Conservation (phyloP, 1,140 invertebrate genomes). For the Arctopsyche grandis region DNA sequence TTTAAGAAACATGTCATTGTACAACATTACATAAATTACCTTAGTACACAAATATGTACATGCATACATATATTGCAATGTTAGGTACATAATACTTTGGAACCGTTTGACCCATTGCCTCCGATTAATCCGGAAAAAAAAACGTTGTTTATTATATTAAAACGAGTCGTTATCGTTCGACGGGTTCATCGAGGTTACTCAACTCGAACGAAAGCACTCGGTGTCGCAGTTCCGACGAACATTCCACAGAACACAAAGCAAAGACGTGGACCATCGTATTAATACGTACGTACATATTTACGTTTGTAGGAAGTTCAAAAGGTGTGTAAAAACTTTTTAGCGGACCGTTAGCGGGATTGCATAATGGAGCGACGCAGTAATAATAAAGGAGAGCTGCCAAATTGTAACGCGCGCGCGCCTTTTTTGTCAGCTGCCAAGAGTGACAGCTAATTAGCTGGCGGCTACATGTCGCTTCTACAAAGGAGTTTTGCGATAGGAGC, state of each 20-base stretch:
- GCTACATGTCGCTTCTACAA: neutral
- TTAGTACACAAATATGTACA: no score
- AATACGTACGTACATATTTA: neutral
- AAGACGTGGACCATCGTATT: no score
- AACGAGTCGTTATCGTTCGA: conserved; percentile 9
- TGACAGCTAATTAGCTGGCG: conserved; percentile 17
- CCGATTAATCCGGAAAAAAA: neutral
- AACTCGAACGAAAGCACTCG: conserved; percentile 4
- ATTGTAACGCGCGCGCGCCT: neutral
- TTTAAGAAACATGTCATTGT: no score
- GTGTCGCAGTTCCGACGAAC: neutral
- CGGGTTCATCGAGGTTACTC: conserved; percentile 14
- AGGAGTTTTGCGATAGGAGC: neutral
- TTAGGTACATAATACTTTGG: no score
- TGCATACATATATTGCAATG: no score
- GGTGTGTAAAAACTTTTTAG: neutral
- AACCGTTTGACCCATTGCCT: conserved; percentile 6
- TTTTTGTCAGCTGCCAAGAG: neutral
- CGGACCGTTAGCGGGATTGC: neutral
- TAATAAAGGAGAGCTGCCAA: conserved; percentile 5
- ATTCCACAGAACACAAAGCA: no score
- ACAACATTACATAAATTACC: no score
- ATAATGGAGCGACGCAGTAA: conserved; percentile 5
- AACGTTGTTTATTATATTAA: conserved; percentile 9
- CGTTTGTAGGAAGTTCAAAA: neutral